Base-by-base conservation (phyloP, 2,797 vertebrate species). In the Poeciliopsis paucimaculata region DNA sequence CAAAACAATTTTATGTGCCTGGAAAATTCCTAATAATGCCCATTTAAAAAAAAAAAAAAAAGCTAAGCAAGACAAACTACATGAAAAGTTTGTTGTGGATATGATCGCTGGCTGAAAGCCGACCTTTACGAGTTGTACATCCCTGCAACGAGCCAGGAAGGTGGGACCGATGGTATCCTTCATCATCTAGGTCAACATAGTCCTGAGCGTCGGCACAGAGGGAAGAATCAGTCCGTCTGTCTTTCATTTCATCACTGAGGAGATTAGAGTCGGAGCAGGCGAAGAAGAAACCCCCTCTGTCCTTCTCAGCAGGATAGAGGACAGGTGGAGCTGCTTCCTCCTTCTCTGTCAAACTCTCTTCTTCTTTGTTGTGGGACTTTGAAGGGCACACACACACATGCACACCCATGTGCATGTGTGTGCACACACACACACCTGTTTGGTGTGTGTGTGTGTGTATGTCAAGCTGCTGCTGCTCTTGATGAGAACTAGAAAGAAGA, bases 321-420 rank as follows among this genome's bases (percentile, higher is more conserved):
- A 86, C 90, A 90, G 86, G 83, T 90, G 89, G 82, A 79, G 81
- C 79, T 77, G 62, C 73, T 78, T 81, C 79, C 66, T 28, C 62
- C 73, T n/a, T 77, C 74, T 81, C 77, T 81, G 72, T 84, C 80
- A 66, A 62, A 82, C 78, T 87, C 18, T 26, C 20, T 5, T 26
- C 26, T 41, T 68, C 64, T 68, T 45, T 71, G 68, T 71, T 71
- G 26, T 28, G n/a, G 7, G 13, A 71, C n/a, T 46, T 46, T 71
- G 41, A 71, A 71, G 68, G 68, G 77, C 74, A 72, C 73, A 78
- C 60, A 62, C 60, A 77, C 80, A 2, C 57, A 0, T 74, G 51
- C 75, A 71, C 77, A 72, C 73, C 70, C 73, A 73, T 70, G n/a
- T 74, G 73, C 68, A 53, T 68, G 68, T 77, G 1, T 0, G 0